These are phyloP conservation scores for Drosophila varians DNA, from an alignment of 1,140 invertebrate species.

Conservation along the genomic window DNA sequence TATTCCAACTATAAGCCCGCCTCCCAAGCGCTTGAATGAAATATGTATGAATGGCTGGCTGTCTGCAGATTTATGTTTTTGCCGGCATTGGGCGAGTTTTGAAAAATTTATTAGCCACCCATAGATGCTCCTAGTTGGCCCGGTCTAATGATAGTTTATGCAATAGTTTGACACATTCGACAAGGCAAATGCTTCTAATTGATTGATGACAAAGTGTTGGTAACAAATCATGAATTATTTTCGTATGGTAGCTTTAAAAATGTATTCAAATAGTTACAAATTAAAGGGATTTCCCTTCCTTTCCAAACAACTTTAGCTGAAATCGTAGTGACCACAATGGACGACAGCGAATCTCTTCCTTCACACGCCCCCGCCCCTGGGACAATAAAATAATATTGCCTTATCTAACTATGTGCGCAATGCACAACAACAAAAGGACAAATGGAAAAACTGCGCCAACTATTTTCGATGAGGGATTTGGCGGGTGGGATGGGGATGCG, in stretches of 20 bases:
- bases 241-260: not conserved
- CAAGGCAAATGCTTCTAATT: conserved; percentile 45
- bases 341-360: conserved; percentile 2
- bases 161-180: conserved; percentile 54
- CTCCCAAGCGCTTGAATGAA: conserved; percentile 48
- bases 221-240: not conserved
- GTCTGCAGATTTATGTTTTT: conserved; percentile 71
- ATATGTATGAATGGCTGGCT: conserved; percentile 62
- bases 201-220: conserved; percentile 33
- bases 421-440: conserved; percentile 58
- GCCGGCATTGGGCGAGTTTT: conserved; percentile 32
- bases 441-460: conserved; percentile 47
- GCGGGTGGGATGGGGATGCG: conserved; percentile 1
- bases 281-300: conserved; percentile 3
- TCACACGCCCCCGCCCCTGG: not conserved
- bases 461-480: conserved; percentile 44
- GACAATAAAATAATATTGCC: conserved; percentile 80
- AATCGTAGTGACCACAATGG: conserved; percentile 42
- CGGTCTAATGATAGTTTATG: conserved; percentile 48
- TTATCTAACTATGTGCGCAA: conserved; percentile 78
- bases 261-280: not conserved
- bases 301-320: conserved; percentile 1
- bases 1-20: conserved; percentile 29
- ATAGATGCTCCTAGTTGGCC: conserved; percentile 30
- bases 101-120: conserved; percentile 66